Evolutionary conservation across 2,888 invertebrate genomes (phyloP), one percentile per base, ranked within the genome.

Genomic region (Ptilodon capucinus): DNA sequence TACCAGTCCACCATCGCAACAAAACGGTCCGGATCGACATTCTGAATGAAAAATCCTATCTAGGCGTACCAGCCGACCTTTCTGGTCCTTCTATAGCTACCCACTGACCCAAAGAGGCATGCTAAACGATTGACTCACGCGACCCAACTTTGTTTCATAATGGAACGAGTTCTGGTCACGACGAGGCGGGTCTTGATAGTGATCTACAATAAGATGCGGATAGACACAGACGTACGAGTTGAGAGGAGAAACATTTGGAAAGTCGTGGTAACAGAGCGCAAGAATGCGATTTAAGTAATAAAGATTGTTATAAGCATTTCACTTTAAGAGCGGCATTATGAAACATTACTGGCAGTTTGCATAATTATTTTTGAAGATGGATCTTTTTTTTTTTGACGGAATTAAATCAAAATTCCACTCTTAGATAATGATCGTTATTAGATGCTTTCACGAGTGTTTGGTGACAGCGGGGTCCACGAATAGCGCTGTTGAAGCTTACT

Each of bases 61-160:
- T 60, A 49, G 51, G 58, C 40, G 7, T 11, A 58, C 48, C 54
- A 46, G 64, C 39, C 47, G 73, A 60, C 77, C 74, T 77, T 68
- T 66, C 58, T 57, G 40, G 50, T 51, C 73, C 70, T 68, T 69
- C 60, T 68, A 60, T 48, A 65, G 69, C 43, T 42, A 61, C 61
- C 58, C 57, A 62, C 54, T 66, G 59, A 59, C 64, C 59, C 34
- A 51, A 51, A 38, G 57, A 49, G 62, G 64, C 53, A 63, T 56
- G 55, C 42, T 46, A 55, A 40, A 25, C 25, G 23, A 17, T 36
- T 59, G 57, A 60, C 30, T 61, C 60, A 60, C 13, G 9, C 11
- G 18, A n/a, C n/a, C 36, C 42, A 41, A 16, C 38, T 40, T 45
- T 38, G 30, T 36, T 40, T 45, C 30, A 46, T 25, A 25, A 25